Percentiles rank a stretch among this genome's conserved stretches.
Evolutionary conservation across 2,888 invertebrate genomes (phyloP).

Genomic region (Hoplodrina blanda): DNA sequence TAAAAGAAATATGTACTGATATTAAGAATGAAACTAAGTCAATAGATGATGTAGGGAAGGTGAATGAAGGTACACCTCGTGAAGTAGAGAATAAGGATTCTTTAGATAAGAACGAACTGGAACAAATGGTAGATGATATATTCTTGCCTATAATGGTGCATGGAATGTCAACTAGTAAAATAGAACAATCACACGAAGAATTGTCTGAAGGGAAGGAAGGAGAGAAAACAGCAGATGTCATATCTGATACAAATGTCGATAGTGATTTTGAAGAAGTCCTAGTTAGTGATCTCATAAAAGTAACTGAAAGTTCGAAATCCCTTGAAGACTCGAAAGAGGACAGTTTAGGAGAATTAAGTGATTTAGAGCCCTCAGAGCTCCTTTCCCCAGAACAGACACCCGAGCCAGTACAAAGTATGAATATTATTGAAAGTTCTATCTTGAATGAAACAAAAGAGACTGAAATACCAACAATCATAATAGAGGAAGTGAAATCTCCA

Average conservation of each 20-base stretch:
- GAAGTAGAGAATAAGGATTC: constrained; percentile 69
- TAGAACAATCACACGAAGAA: constrained; percentile 54
- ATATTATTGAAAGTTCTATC: constrained; percentile 54
- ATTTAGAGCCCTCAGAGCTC: constrained; percentile 48
- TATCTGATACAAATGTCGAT: constrained; percentile 39
- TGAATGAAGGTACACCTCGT: constrained; percentile 65
- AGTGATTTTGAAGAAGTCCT: constrained; percentile 59
- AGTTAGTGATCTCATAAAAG: constrained; percentile 65
- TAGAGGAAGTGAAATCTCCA: constrained; percentile 61
- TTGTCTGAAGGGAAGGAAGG: constrained; percentile 35
- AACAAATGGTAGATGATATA: constrained; percentile 63
- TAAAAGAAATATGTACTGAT: constrained; percentile 81
- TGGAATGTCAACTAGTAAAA: constrained; percentile 57
- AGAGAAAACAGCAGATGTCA: constrained; percentile 25
- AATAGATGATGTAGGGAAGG: constrained; percentile 80
- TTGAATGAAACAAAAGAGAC: constrained; percentile 56
- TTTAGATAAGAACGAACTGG: constrained; percentile 58
- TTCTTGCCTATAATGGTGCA: constrained; percentile 68
- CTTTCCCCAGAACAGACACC: constrained; percentile 64
- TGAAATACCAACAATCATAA: constrained; percentile 59
- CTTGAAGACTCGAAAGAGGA: constrained; percentile 44
- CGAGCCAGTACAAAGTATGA: constrained; percentile 77
- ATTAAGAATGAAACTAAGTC: constrained; percentile 85
- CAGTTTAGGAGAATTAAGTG: constrained; percentile 54
- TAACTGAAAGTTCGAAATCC: constrained; percentile 49